Base-by-base conservation (phyloP, 1,140 invertebrate genomes). In the Kradibia gibbosae region DNA sequence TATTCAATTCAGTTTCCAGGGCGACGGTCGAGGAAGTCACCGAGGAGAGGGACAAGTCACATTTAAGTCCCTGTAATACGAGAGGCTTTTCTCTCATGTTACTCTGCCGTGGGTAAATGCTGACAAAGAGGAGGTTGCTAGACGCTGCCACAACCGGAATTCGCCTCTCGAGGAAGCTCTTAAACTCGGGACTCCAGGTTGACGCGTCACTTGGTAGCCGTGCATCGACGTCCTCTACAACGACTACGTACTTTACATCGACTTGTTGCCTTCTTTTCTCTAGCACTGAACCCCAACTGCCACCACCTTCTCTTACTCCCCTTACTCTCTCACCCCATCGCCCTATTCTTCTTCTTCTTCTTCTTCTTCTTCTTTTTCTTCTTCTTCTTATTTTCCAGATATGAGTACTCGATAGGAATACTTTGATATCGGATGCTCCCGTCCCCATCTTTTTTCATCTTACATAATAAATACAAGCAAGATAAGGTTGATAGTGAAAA, bases 41-140 rank as follows among this genome's bases (percentile, higher is more conserved):
- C 42, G 42, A 13, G 7, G 50, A 22, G 13, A 20, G 15, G 45
- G 4, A n/a, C 13, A 28, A 60, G 74, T 11, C n/a, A 48, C 55
- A 36, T 77, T 28, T 31, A 65, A 62, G 39, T 48, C 74, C 57
- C n/a, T 31, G 57, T 62, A 62, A 77, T 65, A 65, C 39, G 53
- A 77, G 57, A 77, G 74, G 74, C 57, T 77, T 77, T 77, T 62
- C 74, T 77, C 74, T 42, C 55, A 25, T 28, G 57, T 77, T 77
- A 65, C 74, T 48, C n/a, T 77, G 57, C 20, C 74, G 39, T 57
- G 42, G 39, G 39, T 20, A 28, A 57, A 48, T 48, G 45, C 70
- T 72, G 39, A 77, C 74, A 48, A 77, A 65, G 57, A 45, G n/a
- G 74, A 45, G 39, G 17, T 28, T 34, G 57, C n/a, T n/a, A 42